Base-by-base conservation (phyloP, 2,888 invertebrate species). In the Eudasyphora cyanicolor region DNA sequence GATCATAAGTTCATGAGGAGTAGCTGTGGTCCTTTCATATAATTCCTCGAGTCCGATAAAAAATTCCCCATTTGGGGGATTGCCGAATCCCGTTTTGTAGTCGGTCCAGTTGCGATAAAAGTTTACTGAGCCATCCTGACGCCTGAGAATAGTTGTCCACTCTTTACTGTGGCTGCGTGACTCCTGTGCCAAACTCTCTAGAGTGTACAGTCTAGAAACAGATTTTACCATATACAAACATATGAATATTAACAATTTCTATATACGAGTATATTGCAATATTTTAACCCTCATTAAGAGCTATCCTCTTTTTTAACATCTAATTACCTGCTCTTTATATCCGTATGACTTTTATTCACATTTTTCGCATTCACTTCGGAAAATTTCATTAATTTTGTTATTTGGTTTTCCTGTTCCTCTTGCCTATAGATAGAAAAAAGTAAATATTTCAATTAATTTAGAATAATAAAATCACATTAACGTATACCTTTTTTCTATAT, bases 21-120 rank as follows among this genome's bases (percentile, higher is more conserved):
- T 14, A 7, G 49, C 60, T 14, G 24, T 76, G 3, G 84, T 84
- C 0, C 81, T 35, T n/a, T 54, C 24, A n/a, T 81, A n/a, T 2
- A 84, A 12, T 10, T 64, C 78, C 0, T 81, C 67, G 12, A 84
- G 19, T 5, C 84, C 84, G 3, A 84, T 75, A 21, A 84, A 84
- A 17, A 60, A 60, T 17, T 60, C 60, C 19, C 54, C 54, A 3
- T 60, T 27, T 10, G 27, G 29, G 4, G 57, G 10, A 32, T 79
- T 78, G 0, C 84, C 84, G 60, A 84, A 84, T 4, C 84, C 84
- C 0, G 38, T 57, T 45, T 60, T 60, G 32, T 84, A 84, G 49
- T 81, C 64, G 38, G 70, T 8, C 84, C 84, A 84, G 42, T 24
- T 73, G 6, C 78, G 64, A 70, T 57, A 67, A 38, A 84, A 84